Evolutionary conservation across 1,140 invertebrate species (phyloP), one percentile per base, ranked within the genome.

Genomic region (Bombus ignitus): DNA sequence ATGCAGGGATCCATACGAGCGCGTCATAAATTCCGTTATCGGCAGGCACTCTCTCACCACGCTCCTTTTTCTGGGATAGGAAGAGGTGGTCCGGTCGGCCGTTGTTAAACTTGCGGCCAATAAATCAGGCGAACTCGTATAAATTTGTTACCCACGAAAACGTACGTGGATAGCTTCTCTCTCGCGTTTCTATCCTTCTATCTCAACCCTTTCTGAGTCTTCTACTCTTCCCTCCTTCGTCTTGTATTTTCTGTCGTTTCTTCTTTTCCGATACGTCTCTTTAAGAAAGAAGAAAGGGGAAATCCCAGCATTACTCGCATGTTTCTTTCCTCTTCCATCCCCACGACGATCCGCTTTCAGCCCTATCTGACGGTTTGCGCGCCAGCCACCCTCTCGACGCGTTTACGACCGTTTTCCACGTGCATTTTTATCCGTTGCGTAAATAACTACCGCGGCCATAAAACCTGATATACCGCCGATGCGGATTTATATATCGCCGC

Each of bases 91-190:
- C 92, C 90, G 92, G 84, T 89, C 75, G 80, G 91, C 89, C 91
- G 90, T 92, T 93, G 92, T 94, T 94, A 93, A 94, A 94, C 92
- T 93, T 92, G 92, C 89, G 92, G 90, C 88, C 92, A 88, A 94
- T 92, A 92, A 92, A 92, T 94, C 92, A 93, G 88, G 91, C 89
- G 88, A 92, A 93, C 93, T 92, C 93, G 91, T 93, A 93, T 94
- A 94, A 94, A 93, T 94, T 94, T 94, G 92, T 93, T 92, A 93
- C 90, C 88, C 88, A 89, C 90, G 91, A 92, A 92, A 93, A 93
- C 92, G 90, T 88, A 93, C 89, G 89, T 83, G 90, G 88, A 88
- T 87, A 87, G 87, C 73, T 87, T 88, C 82, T 71, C 81, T 81
- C 83, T 82, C 73, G 53, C 85, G 1, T 57, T 32, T 71, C 73